Evolutionary conservation across 1,140 invertebrate genomes (phyloP).

Genomic region (Dendrolimus kikuchii): DNA sequence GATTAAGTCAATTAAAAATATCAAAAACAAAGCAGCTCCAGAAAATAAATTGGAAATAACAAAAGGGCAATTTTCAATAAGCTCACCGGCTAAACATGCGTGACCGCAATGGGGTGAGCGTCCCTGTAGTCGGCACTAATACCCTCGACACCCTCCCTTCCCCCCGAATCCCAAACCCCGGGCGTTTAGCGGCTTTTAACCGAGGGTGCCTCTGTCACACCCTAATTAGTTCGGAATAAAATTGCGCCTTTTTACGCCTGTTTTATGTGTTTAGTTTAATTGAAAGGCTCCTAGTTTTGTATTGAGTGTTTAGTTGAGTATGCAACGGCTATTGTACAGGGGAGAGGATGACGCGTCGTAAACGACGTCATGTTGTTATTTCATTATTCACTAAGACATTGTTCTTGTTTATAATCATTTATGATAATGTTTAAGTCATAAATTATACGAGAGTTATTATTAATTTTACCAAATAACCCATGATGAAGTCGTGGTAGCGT

Average conservation of each 20-base stretch:
- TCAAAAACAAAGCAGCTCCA: too few relatives aligned
- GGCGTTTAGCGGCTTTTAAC: constrained; percentile 31
- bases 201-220: constrained; percentile 24
- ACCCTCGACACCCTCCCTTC: constrained; percentile 1
- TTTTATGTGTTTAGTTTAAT: constrained; percentile 34
- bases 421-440: too few relatives aligned
- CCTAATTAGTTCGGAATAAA: constrained; percentile 53
- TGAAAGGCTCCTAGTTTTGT: constrained; percentile 19
- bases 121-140: constrained; percentile 10
- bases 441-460: too few relatives aligned
- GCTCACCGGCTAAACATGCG: constrained; percentile 21
- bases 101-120: constrained; percentile 32
- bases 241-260: constrained; percentile 33
- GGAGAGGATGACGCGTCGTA: too few relatives aligned
- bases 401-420: too few relatives aligned
- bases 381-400: too few relatives aligned
- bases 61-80: constrained; percentile 15
- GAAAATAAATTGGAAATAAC: neutral
- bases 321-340: constrained; percentile 1
- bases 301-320: constrained; percentile 19
- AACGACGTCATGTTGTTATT: too few relatives aligned
- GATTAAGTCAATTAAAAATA: too few relatives aligned
- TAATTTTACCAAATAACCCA: too few relatives aligned
- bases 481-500: too few relatives aligned
- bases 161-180: constrained; percentile 10